A percentile compares a stretch with the other conserved stretches of the same genome.
Conservation (phyloP, 2,113 vertebrate species). For the Aspiorhynchus laticeps region DNA sequence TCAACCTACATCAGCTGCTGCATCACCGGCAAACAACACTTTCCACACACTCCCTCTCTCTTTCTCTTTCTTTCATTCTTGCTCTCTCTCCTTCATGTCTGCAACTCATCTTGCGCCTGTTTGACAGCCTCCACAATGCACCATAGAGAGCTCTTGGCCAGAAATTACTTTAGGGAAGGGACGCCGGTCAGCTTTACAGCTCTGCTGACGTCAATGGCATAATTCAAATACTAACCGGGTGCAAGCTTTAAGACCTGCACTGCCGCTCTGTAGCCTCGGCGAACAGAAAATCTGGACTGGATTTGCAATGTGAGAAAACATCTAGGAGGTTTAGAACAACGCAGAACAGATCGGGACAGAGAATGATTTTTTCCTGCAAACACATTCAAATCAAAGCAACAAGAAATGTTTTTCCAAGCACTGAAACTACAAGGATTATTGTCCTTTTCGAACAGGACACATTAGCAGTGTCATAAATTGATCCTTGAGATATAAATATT, state of each 20-base stretch:
- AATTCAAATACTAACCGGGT: constrained; percentile 98
- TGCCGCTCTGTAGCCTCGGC: constrained; percentile 71
- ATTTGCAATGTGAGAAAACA: constrained; percentile 73
- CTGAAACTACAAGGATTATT: background rate
- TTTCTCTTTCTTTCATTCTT: constrained; percentile 21
- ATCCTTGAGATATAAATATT: background rate
- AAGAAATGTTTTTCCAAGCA: background rate
- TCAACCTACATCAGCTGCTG: constrained; percentile 36
- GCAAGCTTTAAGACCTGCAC: constrained; percentile 85
- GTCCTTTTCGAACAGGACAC: background rate
- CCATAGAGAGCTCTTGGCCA: constrained; percentile 86
- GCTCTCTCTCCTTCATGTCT: constrained; percentile 41
- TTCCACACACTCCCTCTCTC: constrained; percentile 40
- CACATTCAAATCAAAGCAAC: background rate
- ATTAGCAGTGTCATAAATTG: background rate
- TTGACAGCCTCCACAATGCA: constrained; percentile 77
- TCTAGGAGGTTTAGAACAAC: constrained; percentile 12
- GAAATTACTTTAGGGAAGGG: constrained; percentile 83
- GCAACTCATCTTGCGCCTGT: constrained; percentile 77
- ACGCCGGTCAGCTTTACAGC: constrained; percentile 92
- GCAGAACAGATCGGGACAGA: background rate
- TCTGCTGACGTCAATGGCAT: constrained; percentile 99
- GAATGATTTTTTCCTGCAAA: background rate
- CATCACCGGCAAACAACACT: constrained; percentile 26
- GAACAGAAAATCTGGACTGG: constrained; percentile 78